phyloP scores from a whole-genome alignment of 1,140 invertebrate genomes.

The Maconellicoccus hirsutus region DNA sequence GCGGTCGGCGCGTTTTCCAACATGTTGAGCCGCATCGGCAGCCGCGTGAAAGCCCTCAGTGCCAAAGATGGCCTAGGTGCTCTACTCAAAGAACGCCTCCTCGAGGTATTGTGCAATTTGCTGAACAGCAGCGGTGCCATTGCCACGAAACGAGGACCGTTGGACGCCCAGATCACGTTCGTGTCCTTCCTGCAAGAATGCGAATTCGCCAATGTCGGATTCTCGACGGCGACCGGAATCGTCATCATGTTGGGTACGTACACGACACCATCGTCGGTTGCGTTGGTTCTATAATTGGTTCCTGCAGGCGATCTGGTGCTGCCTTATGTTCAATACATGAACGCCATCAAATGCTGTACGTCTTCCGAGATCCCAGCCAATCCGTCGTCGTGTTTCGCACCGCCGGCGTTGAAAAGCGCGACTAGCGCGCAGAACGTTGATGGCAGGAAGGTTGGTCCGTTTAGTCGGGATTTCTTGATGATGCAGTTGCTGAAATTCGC shows the following conservation, averaged over 20 bases:
- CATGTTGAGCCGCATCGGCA: background rate
- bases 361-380: constrained; percentile 3
- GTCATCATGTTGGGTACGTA: background rate
- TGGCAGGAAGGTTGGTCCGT: constrained; percentile 34
- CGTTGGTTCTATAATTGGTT: no score
- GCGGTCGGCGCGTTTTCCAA: background rate
- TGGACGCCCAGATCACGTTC: constrained; percentile 68
- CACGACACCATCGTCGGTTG: no score
- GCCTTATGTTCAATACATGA: constrained; percentile 6
- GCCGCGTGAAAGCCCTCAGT: background rate
- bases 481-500: constrained; percentile 35
- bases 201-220: constrained; percentile 46
- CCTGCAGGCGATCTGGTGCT: background rate
- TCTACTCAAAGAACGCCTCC: background rate
- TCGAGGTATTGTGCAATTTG: background rate
- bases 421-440: constrained; percentile 33
- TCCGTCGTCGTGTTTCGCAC: constrained; percentile 29
- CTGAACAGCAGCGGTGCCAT: constrained; percentile 46
- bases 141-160: constrained; percentile 54
- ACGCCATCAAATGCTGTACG: background rate
- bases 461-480: constrained; percentile 26
- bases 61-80: background rate
- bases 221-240: background rate
- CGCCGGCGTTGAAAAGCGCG: constrained; percentile 31
- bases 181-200: constrained; percentile 52